Percentiles rank a stretch among this genome's conserved stretches.
These are phyloP conservation scores for Eulemur mongoz DNA, from an alignment of 2,797 vertebrate genomes.

Conservation along the genomic window DNA sequence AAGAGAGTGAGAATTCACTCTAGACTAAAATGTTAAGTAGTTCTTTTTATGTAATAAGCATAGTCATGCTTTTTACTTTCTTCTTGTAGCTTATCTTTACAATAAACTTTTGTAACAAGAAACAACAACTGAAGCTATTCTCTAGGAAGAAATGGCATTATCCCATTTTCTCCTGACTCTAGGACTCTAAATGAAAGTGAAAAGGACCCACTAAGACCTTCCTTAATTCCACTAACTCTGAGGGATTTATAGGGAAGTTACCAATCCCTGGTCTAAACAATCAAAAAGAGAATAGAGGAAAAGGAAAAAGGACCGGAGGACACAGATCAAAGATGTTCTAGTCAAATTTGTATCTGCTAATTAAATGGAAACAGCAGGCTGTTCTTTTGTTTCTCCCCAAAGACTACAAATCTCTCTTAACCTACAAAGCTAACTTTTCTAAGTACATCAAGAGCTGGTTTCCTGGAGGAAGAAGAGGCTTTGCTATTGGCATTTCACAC, in stretches of 20 bases:
- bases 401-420: neutral
- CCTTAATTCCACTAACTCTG: neutral
- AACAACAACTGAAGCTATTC: neutral
- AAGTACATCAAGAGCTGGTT: neutral
- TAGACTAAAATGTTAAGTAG: neutral
- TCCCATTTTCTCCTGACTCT: neutral
- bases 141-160: neutral
- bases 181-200: neutral
- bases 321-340: neutral
- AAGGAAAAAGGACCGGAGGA: neutral
- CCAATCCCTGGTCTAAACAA: neutral
- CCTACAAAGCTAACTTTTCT: neutral
- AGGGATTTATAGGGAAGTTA: neutral
- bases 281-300: neutral
- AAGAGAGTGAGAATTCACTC: neutral
- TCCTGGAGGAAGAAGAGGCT: neutral
- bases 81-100: neutral
- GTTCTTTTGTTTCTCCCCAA: neutral
- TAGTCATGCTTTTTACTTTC: neutral
- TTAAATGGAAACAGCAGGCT: neutral
- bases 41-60: neutral
- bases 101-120: neutral
- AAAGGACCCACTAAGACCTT: neutral
- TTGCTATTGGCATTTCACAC: neutral
- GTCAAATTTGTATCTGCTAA: neutral